Conservation (phyloP, 2,888 invertebrate species). For the Vannuccia rotundouncinata region DNA sequence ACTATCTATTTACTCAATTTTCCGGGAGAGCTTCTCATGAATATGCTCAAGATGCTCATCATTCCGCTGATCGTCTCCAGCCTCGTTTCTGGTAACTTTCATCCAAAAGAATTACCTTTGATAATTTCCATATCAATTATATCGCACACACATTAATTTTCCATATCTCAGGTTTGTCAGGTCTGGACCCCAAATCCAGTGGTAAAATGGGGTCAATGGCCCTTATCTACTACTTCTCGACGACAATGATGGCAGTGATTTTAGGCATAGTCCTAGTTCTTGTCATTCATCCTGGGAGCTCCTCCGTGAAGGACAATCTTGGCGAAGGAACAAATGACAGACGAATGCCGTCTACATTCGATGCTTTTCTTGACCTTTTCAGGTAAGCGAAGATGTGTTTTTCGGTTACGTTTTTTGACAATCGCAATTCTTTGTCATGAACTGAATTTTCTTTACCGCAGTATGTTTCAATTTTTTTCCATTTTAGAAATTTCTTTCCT, state of each 20-base stretch:
- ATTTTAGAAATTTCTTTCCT: conserved; percentile 63
- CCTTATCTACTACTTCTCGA: conserved; percentile 63
- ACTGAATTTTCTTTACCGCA: not conserved
- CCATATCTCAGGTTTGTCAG: conserved; percentile 59
- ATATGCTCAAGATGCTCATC: conserved; percentile 66
- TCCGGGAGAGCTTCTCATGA: conserved; percentile 66
- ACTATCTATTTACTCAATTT: conserved; percentile 62
- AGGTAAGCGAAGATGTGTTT: conserved; percentile 17
- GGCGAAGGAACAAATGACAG: conserved; percentile 11
- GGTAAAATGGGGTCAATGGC: conserved; percentile 65
- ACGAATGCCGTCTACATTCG: conserved; percentile 21
- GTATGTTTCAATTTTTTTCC: not conserved
- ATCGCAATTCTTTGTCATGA: not conserved
- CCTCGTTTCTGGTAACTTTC: conserved; percentile 61
- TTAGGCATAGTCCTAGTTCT: conserved; percentile 64
- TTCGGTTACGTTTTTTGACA: not conserved
- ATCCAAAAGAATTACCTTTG: not conserved
- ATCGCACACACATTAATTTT: not conserved
- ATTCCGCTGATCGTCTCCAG: conserved; percentile 65
- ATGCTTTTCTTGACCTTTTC: conserved; percentile 30
- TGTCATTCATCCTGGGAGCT: conserved; percentile 62
- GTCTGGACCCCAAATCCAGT: conserved; percentile 63
- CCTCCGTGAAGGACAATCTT: conserved; percentile 1
- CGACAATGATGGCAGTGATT: conserved; percentile 64
- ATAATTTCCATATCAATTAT: not conserved